Evolutionary conservation across 2,888 invertebrate species (phyloP), one percentile per base, ranked within the genome.

Genomic region (Rhingia rostrata): DNA sequence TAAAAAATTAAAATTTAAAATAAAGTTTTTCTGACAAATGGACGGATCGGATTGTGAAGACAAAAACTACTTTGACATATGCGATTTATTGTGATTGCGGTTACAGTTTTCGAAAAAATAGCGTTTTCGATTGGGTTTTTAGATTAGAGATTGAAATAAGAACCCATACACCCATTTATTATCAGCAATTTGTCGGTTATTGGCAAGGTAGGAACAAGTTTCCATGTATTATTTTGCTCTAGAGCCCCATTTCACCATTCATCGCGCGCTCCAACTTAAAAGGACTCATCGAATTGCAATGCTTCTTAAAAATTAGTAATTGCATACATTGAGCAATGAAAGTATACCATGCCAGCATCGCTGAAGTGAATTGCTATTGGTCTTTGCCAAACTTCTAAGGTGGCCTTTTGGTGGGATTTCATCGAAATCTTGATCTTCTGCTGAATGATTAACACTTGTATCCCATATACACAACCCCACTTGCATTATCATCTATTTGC

Each of bases 141-240:
- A n/a, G n/a, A n/a, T n/a, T n/a, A n/a, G n/a, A n/a, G n/a, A n/a
- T n/a, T n/a, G n/a, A n/a, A n/a, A n/a, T n/a, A n/a, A n/a, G n/a
- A n/a, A n/a, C n/a, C n/a, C n/a, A 56, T 75, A 88, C 2, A 88
- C 87, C 88, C 88, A 88, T 49, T 86, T 87, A 10, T 79, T 87
- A 12, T 81, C 86, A 39, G 88, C 86, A 32, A 79, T 56, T 51
- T 87, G 87, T 51, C 60, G 53, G 10, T 63, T 81, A 6, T 45
- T 45, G 6, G 86, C 87, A 43, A 45, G 53, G 4, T 58, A n/a
- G n/a, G 14, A 4, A 75, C 66, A 10, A 88, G 54, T 37, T 51
- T 45, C 86, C 86, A 86, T 0, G 86, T 86, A 7, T 86, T 49
- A 67, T 86, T 87, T n/a, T 70, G 33, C 7, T 66, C 1, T 12